Conservation (phyloP, 2,888 invertebrate species). For the Pecten maximus region DNA sequence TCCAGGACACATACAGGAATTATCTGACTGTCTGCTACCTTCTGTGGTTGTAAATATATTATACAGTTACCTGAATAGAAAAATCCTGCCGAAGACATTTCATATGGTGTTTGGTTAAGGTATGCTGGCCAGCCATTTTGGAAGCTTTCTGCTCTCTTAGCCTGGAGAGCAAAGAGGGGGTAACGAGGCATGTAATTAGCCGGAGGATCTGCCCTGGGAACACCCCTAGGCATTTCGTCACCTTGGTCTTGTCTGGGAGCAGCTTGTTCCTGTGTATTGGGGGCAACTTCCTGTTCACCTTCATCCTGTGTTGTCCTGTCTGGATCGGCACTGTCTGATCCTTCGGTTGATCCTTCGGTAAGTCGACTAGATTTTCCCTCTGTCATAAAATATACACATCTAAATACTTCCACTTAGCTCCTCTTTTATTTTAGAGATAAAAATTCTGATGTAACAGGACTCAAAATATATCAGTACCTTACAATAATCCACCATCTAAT, state of each 20-base stretch:
- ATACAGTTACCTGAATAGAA: conserved; percentile 87
- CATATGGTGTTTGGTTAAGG: conserved; percentile 90
- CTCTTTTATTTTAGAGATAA: too few relatives aligned
- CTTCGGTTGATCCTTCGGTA: background rate
- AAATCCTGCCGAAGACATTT: conserved; percentile 94
- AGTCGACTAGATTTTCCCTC: background rate
- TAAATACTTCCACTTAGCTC: too few relatives aligned
- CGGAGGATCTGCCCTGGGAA: background rate
- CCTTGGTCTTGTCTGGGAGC: background rate
- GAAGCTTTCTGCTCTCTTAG: background rate
- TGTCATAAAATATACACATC: background rate
- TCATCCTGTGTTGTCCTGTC: background rate
- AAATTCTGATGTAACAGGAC: too few relatives aligned
- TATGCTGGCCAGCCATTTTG: conserved; percentile 82
- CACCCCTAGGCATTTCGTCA: background rate
- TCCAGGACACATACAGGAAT: too few relatives aligned
- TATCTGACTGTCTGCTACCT: too few relatives aligned
- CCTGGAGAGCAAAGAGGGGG: background rate
- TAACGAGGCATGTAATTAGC: background rate
- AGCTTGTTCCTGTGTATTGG: background rate
- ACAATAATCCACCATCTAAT: too few relatives aligned
- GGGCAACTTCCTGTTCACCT: background rate
- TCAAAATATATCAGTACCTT: too few relatives aligned
- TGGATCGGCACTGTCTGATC: background rate
- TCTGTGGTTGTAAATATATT: background rate